Evolutionary conservation across 2,113 vertebrate species (phyloP), one percentile per base, ranked within the genome.

Genomic region (Anas platyrhynchos): DNA sequence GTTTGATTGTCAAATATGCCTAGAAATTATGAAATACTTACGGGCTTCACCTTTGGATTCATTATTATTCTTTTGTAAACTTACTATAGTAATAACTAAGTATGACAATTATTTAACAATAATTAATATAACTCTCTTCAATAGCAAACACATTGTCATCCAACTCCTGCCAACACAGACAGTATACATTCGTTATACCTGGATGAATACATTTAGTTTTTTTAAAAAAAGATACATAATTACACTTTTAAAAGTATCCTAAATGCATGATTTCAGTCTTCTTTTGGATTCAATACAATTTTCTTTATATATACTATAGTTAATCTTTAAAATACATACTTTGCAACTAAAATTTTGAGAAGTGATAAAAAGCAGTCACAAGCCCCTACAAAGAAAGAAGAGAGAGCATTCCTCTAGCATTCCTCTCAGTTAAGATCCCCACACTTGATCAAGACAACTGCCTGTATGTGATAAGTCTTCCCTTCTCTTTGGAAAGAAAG

Each of bases 101-200:
- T 59, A 44, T 62, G 87, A 89, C 62, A 93, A 92, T 71, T 84
- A 65, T 63, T 66, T 75, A 89, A 58, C 29, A 91, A 36, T 27
- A 94, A 89, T 84, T 71, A 86, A 91, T 22, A 52, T 23, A 89
- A 63, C 26, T 81, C 36, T 87, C 38, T 90, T 88, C 73, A 83
- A 4, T 26, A 22, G 26, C 94, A 95, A 9, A 16, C 15, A 20
- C 18, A 43, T 85, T 31, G 23, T 77, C 91, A 88, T 79, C 83
- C 12, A 41, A 31, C 50, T 63, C 31, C 63, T 89, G 13, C 6
- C 36, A 55, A 26, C 4, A 25, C 27, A 76, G 63, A 15, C 11
- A 29, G 7, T 8, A 58, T 16, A 25, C 14, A 20, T 31, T 82
- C 83, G 12, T 59, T 16, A 65, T 32, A 83, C 5, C 15, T 50